Conservation (phyloP, 2,113 vertebrate species). For the Litocranius walleri region DNA sequence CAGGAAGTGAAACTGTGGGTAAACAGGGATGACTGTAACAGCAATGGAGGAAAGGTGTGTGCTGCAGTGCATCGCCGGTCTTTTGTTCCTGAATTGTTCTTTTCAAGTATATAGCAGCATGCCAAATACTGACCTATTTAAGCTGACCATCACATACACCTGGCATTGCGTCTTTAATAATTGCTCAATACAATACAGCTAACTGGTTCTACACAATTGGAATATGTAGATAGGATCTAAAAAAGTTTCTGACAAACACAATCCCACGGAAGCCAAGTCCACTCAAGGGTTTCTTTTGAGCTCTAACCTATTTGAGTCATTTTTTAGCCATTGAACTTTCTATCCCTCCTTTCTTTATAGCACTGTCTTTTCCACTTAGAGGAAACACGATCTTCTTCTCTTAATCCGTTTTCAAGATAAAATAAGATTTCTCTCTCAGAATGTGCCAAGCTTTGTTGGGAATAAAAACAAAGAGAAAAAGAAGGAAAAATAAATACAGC, state of each 20-base stretch:
- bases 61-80: neutral
- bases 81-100: neutral
- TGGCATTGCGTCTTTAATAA: neutral
- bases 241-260: neutral
- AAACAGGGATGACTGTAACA: neutral
- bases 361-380: neutral
- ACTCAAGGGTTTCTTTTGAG: neutral
- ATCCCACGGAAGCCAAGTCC: neutral
- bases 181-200: neutral
- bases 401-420: constrained; percentile 26
- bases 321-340: neutral
- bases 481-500: constrained; percentile 40
- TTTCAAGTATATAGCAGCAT: neutral
- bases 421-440: neutral
- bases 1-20: neutral
- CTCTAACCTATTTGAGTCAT: neutral
- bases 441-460: neutral
- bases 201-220: neutral
- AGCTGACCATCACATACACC: neutral
- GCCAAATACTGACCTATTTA: neutral
- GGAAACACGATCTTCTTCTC: neutral
- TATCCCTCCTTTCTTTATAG: neutral
- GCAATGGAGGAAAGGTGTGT: neutral
- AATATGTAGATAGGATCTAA: neutral
- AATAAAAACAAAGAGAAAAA: constrained; percentile 35